A percentile compares a stretch with the other conserved stretches of the same genome.
Evolutionary conservation across 2,797 vertebrate species (phyloP).

Genomic region (Rhynchonycteris naso): DNA sequence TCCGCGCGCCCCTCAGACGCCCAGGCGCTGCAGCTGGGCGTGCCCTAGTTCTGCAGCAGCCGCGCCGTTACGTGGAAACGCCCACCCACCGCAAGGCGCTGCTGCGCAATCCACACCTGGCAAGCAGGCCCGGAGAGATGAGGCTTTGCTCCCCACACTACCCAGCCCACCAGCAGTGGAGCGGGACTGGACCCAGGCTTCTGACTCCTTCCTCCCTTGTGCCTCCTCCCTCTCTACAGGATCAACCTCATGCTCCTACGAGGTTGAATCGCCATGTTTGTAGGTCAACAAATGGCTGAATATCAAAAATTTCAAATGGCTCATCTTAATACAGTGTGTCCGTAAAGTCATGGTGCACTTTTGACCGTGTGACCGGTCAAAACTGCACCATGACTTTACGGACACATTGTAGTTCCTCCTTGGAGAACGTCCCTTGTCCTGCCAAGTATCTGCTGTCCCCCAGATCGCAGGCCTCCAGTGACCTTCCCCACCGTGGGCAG

Average conservation of each 20-base stretch:
- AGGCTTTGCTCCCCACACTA: rapidly evolving
- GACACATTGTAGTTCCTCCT: no score
- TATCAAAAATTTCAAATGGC: background rate
- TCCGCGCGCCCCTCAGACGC: no score
- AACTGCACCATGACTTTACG: no score
- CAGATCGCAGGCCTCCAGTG: background rate
- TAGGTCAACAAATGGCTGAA: background rate
- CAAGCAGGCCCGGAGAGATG: background rate
- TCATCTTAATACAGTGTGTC: background rate
- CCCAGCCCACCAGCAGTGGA: background rate
- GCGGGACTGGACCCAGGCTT: rapidly evolving
- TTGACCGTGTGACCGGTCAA: no score
- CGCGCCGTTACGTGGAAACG: rapidly evolving
- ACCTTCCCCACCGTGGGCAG: background rate
- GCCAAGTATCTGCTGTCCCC: background rate
- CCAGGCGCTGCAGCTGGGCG: background rate
- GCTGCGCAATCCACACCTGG: background rate
- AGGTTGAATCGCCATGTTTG: background rate
- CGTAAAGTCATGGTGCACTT: no score
- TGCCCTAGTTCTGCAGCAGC: no score
- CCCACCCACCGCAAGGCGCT: rapidly evolving
- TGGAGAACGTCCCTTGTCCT: background rate
- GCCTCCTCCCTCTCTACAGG: rapidly evolving
- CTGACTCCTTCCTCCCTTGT: background rate
- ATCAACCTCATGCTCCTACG: background rate